These are phyloP conservation scores for Ibidorhyncha struthersii DNA, from an alignment of 2,113 vertebrate species.

Conservation along the genomic window DNA sequence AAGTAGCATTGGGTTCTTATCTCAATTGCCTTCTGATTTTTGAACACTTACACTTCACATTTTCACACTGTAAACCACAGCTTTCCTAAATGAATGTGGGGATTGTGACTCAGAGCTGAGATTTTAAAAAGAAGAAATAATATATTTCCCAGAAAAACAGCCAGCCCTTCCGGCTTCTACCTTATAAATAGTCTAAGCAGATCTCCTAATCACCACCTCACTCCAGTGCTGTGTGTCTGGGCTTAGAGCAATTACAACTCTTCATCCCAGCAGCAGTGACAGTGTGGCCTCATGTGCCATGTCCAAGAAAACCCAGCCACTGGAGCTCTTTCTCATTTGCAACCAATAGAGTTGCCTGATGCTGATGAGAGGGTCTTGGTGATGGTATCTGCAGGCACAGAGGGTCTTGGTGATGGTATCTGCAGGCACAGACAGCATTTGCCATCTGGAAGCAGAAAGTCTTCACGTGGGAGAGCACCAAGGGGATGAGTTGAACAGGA, in stretches of 20 bases:
- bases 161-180: not conserved
- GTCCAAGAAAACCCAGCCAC: not conserved
- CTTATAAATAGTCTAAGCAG: not conserved
- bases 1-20: not conserved
- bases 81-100: not conserved
- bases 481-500: not conserved
- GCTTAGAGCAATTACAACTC: not conserved
- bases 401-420: not conserved
- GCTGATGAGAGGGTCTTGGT: not conserved
- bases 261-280: not conserved
- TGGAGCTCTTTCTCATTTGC: not conserved
- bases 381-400: not conserved
- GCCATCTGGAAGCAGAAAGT: not conserved
- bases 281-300: not conserved
- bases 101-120: not conserved
- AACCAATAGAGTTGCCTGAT: not conserved
- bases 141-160: not conserved
- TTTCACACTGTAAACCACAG: not conserved
- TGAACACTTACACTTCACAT: not conserved
- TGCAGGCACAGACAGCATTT: not conserved
- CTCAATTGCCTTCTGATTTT: not conserved
- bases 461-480: not conserved
- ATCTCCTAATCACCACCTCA: not conserved
- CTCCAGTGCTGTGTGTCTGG: not conserved
- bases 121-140: not conserved